Evolutionary conservation across 2,888 invertebrate genomes (phyloP).

Genomic region (Celastrina argiolus): DNA sequence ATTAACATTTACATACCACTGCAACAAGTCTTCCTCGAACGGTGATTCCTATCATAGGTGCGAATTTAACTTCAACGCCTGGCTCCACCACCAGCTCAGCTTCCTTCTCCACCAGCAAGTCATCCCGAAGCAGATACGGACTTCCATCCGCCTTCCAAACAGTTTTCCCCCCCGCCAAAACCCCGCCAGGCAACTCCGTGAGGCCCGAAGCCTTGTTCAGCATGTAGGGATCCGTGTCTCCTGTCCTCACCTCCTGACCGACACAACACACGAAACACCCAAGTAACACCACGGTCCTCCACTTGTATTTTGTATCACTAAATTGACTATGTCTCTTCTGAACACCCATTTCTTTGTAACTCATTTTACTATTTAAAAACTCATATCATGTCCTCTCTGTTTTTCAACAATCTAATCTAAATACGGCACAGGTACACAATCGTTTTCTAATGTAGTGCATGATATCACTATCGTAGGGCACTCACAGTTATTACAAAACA

Average conservation of each 20-base stretch:
- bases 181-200: constrained; percentile 82
- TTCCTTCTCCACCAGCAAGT: constrained; percentile 86
- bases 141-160: constrained; percentile 78
- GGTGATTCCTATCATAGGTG: constrained; percentile 95
- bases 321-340: constrained; percentile 74
- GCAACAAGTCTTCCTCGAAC: constrained; percentile 93
- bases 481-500: not conserved
- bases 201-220: constrained; percentile 61
- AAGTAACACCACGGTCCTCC: constrained; percentile 64
- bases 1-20: constrained; percentile 81
- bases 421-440: constrained; percentile 49
- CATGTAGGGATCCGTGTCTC: constrained; percentile 61
- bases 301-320: constrained; percentile 74
- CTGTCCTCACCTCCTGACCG: constrained; percentile 54
- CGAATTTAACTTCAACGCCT: constrained; percentile 93
- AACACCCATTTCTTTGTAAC: constrained; percentile 65
- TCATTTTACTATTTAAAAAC: constrained; percentile 49
- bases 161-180: constrained; percentile 77
- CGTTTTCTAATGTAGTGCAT: constrained; percentile 22
- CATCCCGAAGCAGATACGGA: constrained; percentile 87
- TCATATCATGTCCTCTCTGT: constrained; percentile 59
- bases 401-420: constrained; percentile 43
- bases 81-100: constrained; percentile 92
- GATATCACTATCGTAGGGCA: constrained; percentile 4
- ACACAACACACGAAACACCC: constrained; percentile 50